Percentiles rank a stretch among this genome's conserved stretches.
These are phyloP conservation scores for Teleogryllus oceanicus DNA, from an alignment of 2,888 invertebrate species.

Conservation along the genomic window DNA sequence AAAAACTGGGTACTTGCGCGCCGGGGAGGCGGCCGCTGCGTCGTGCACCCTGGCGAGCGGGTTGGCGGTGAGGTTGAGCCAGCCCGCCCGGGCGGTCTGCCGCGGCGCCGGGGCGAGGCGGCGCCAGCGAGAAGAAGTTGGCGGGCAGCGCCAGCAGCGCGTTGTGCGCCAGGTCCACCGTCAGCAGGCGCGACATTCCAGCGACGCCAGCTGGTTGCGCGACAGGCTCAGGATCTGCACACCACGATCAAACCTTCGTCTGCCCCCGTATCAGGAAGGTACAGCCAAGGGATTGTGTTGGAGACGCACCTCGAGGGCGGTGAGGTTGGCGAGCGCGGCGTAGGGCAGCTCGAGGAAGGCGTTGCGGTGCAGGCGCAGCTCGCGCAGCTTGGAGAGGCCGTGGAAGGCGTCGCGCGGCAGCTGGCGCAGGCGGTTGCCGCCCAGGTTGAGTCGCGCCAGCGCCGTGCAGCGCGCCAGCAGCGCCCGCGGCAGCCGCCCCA, in stretches of 20 bases:
- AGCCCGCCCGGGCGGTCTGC: constrained; percentile 64
- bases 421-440: constrained; percentile 63
- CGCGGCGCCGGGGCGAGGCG: constrained; percentile 75
- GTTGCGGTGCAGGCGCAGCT: constrained; percentile 71
- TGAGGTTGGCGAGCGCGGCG: constrained; percentile 70
- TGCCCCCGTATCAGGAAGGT: too few species aligned
- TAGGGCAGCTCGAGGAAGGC: constrained; percentile 73
- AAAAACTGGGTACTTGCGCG: constrained; percentile 55
- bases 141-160: constrained; percentile 70
- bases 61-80: constrained; percentile 80
- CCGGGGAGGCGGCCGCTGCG: constrained; percentile 53
- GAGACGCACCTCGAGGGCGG: constrained; percentile 55
- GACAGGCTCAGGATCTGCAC: constrained; percentile 24
- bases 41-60: constrained; percentile 72
- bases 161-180: constrained; percentile 74
- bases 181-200: constrained; percentile 74
- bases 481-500: constrained; percentile 64
- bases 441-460: constrained; percentile 68
- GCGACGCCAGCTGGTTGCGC: constrained; percentile 47
- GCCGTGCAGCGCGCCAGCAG: constrained; percentile 75
- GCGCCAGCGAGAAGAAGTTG: constrained; percentile 73
- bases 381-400: constrained; percentile 70
- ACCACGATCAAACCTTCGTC: too few species aligned
- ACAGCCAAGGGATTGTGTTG: too few species aligned
- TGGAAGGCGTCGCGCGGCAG: constrained; percentile 71